These are phyloP conservation scores for Hydrozoanthus tunicans DNA, from an alignment of 64 coral and sea anemone species.

Conservation along the genomic window DNA sequence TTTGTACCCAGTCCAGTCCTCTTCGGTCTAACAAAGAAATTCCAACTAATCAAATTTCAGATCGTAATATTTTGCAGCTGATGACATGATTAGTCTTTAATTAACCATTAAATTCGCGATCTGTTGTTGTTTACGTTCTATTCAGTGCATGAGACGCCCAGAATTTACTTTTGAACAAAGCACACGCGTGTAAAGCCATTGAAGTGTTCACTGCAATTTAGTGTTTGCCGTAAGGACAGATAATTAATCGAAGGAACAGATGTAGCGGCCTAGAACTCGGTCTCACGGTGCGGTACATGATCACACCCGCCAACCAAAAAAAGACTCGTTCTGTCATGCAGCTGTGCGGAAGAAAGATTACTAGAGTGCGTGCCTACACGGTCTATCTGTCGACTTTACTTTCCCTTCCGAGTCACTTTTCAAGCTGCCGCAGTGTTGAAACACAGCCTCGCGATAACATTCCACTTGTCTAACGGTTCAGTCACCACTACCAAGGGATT, in stretches of 20 bases:
- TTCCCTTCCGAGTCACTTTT: too few species aligned
- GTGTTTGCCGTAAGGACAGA: neutral
- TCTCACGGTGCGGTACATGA: too few species aligned
- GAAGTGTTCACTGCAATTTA: neutral
- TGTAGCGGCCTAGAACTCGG: too few species aligned
- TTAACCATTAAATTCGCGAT: conserved; percentile 53
- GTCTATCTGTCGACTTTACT: too few species aligned
- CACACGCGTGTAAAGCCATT: neutral
- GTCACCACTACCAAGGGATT: too few species aligned
- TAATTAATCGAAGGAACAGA: neutral
- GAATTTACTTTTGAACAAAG: conserved; percentile 57
- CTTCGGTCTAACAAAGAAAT: conserved; percentile 30
- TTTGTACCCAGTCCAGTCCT: conserved; percentile 62
- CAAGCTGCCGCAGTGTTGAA: too few species aligned
- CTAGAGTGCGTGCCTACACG: too few species aligned
- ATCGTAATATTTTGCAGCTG: conserved; percentile 32
- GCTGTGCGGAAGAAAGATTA: too few species aligned
- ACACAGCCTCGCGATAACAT: too few species aligned
- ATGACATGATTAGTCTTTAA: conserved; percentile 54
- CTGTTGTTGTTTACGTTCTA: conserved; percentile 56
- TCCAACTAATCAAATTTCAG: conserved; percentile 56
- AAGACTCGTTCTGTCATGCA: too few species aligned
- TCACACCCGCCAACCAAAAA: too few species aligned
- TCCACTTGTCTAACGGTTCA: too few species aligned
- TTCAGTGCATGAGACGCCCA: conserved; percentile 32